Evolutionary conservation across 2,113 vertebrate genomes (phyloP), one percentile per base, ranked within the genome.

Genomic region (Rhombomys opimus): DNA sequence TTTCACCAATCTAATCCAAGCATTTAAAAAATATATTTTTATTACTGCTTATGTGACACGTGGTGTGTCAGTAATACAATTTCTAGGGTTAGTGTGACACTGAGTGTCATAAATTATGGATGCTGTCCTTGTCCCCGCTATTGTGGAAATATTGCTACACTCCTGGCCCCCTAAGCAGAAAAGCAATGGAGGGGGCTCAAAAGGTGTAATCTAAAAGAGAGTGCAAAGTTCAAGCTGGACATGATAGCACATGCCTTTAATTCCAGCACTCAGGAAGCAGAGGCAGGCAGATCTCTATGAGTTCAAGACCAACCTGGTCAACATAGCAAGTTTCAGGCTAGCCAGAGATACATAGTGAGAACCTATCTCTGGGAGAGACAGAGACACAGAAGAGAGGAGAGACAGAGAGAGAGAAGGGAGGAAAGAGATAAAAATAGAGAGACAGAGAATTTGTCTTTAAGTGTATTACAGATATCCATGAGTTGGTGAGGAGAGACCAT

Each of bases 401-500:
- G 15, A 2, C 38, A 9, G 23, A 10, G 67, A 14, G 4, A 32
- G 67, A 14, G 12, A 32, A 30, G 13, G 30, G 4, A 30, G 32
- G 30, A 68, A 30, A 32, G 67, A 68, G 67, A 67, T 27, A 14
- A 30, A 68, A 30, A 68, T 27, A 14, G 30, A 14, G 4, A 38
- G 25, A 72, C 12, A 2, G 50, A 9, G 20, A 10, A 73, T 7
- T 41, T 14, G 15, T 78, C 86, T 89, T 76, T 14, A 89, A 82
- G 68, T 87, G 9, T 84, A 46, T 91, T 59, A 13, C 0, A 73
- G 59, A 50, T 50, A 67, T 78, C 7, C 20, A 0, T 78, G 78
- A 91, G 75, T 35, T 93, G 32, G 22, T 80, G 20, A 52, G 30
- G 15, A 95, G 50, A 94, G 92, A 87, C 89, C 22, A 38, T 90